Evolutionary conservation across 92 coral and sea anemone genomes (phyloP).

Genomic region (Phenganax stokvisi): DNA sequence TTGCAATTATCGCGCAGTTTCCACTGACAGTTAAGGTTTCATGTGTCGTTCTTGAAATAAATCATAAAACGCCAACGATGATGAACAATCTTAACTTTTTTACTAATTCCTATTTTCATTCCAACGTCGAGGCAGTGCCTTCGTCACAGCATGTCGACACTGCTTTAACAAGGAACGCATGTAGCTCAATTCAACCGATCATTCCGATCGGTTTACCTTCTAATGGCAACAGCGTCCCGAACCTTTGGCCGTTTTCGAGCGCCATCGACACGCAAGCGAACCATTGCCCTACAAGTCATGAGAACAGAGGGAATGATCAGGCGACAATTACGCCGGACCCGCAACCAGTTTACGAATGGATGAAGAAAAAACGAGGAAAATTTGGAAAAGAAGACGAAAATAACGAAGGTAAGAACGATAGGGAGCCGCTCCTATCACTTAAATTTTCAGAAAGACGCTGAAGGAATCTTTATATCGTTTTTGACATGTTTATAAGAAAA

Average conservation of each 20-base stretch:
- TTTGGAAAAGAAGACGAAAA: constrained; percentile 21
- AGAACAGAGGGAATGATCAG: constrained; percentile 33
- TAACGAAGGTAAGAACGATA: constrained; percentile 28
- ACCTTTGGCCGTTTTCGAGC: constrained; percentile 40
- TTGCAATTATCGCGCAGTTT: constrained; percentile 36
- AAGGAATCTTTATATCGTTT: neutral
- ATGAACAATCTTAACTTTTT: constrained; percentile 81
- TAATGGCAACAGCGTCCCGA: constrained; percentile 43
- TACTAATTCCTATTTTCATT: constrained; percentile 70
- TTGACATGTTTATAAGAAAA: neutral
- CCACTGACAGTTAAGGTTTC: constrained; percentile 52
- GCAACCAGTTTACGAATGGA: constrained; percentile 93
- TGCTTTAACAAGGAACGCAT: constrained; percentile 55
- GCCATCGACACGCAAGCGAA: constrained; percentile 20
- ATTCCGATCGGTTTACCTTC: constrained; percentile 25
- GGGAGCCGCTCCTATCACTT: constrained; percentile 5
- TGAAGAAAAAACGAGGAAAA: constrained; percentile 70
- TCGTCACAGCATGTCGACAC: constrained; percentile 70
- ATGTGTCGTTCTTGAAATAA: constrained; percentile 95
- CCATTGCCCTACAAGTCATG: constrained; percentile 27
- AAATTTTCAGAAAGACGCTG: neutral
- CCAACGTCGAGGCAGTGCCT: constrained; percentile 63
- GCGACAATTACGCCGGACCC: constrained; percentile 64
- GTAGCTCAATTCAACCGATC: constrained; percentile 17
- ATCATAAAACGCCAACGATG: constrained; percentile 97